These are phyloP conservation scores for Artibeus jamaicensis DNA, from an alignment of 2,797 vertebrate genomes.

Conservation along the genomic window DNA sequence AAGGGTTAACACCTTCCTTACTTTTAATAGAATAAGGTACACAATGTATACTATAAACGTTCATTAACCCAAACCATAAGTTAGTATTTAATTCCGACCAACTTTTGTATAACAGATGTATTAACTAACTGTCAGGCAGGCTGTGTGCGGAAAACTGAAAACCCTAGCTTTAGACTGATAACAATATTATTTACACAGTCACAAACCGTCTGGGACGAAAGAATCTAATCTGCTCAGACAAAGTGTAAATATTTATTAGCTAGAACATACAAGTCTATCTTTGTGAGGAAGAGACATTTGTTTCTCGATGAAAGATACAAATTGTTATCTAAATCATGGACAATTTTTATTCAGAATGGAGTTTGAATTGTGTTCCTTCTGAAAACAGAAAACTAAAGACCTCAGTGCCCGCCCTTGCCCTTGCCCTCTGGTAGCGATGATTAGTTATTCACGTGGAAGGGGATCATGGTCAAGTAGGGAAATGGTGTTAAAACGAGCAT, in stretches of 20 bases:
- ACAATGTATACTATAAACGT: not conserved
- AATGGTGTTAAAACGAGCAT: not conserved
- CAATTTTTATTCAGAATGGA: conserved; percentile 58
- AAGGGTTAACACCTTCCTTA: not conserved
- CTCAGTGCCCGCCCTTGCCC: not conserved
- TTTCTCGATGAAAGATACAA: conserved; percentile 74
- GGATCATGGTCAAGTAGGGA: not conserved
- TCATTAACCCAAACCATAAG: not conserved
- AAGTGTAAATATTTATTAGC: conserved; percentile 82
- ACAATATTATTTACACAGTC: conserved; percentile 67
- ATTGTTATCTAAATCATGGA: conserved; percentile 68
- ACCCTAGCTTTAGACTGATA: conserved; percentile 45
- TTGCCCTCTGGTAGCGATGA: not conserved
- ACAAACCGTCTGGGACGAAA: conserved; percentile 71
- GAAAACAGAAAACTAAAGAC: conserved; percentile 50
- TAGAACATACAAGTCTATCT: conserved; percentile 68
- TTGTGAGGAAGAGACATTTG: conserved; percentile 69
- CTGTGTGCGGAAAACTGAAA: conserved; percentile 51
- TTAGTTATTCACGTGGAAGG: not conserved
- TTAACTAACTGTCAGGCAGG: conserved; percentile 35
- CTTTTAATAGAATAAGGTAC: conserved; percentile 12
- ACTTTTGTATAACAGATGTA: conserved; percentile 24
- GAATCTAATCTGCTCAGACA: conserved; percentile 77
- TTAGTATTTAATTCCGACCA: conserved; percentile 21
- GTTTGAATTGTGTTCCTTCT: conserved; percentile 55